Base-by-base conservation (phyloP, 2,888 invertebrate species). In the Phortica okadai region DNA sequence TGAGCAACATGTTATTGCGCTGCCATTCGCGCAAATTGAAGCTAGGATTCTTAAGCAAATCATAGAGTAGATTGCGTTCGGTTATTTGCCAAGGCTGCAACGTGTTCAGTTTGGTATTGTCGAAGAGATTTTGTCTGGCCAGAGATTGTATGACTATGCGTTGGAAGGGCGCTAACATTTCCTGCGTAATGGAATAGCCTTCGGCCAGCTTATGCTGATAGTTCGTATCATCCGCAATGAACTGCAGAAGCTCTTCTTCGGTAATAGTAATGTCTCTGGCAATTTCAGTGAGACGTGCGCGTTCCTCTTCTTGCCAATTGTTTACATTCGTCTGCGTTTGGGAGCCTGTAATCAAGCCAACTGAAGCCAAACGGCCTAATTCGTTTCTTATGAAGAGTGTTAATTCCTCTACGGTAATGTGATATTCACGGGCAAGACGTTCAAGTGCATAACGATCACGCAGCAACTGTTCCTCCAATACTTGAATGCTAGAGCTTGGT, bases 1-100 rank as follows among this genome's bases (percentile, higher is more conserved):
- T 83, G 6, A 90, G 75, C 33, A 83, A 76, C 1, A 79, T 80
- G 54, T 86, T 86, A 74, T 89, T 86, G 3, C 81, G 88, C 76
- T 91, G 91, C 91, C 90, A 90, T 8, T 83, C 83, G 2, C 76
- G 81, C 33, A 91, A 76, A 45, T 80, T 86, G 76, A 89, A 88
- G 72, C 86, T 89, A 64, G 90, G 90, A n/a, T 84, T 87, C 59
- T 85, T 84, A 25, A 91, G 90, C 42, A 91, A 82, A 2, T 82
- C 84, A 76, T 90, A 91, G 0, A 91, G 81, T 4, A 90, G 90
- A 82, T 91, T 90, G 2, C 91, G 88, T 78, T 90, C 90, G 33
- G 80, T 82, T 56, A 84, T 84, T 77, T 91, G 89, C 91, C 91
- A 91, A 0, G 76, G 64, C 73, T 86, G 82, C 0, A 91, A 78